These are phyloP conservation scores for Columba guinea DNA, from an alignment of 2,797 vertebrate species.

Conservation along the genomic window DNA sequence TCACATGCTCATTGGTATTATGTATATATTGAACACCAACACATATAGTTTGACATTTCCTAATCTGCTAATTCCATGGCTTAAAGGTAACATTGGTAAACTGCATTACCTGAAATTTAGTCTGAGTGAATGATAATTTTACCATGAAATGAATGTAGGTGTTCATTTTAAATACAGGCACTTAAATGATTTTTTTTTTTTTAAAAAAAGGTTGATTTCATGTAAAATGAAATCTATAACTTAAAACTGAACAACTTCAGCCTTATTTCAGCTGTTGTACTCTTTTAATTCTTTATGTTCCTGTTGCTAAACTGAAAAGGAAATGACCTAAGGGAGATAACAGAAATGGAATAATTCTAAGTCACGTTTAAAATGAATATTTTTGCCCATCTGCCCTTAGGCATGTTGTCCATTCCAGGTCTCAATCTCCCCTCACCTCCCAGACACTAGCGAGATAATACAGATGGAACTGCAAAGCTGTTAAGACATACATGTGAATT, in stretches of 20 bases:
- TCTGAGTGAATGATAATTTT: not conserved
- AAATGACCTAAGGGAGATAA: not conserved
- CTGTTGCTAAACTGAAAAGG: not conserved
- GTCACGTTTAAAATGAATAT: not conserved
- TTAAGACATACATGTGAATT: not conserved
- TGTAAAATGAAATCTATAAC: not conserved
- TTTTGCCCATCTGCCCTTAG: not conserved
- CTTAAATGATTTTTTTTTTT: not conserved
- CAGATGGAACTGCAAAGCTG: conserved; percentile 5
- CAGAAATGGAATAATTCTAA: not conserved
- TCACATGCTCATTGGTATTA: not conserved
- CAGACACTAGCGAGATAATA: not conserved
- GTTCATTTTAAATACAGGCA: not conserved
- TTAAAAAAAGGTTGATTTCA: not conserved
- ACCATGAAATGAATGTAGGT: not conserved
- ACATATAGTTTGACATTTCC: not conserved
- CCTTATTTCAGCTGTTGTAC: not conserved
- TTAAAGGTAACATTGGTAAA: not conserved
- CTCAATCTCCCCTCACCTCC: not conserved
- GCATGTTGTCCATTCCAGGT: not conserved
- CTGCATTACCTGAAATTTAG: not conserved
- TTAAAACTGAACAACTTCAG: not conserved
- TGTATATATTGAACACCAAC: not conserved
- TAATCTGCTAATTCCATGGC: not conserved
- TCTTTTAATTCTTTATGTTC: not conserved